Percentiles rank a stretch among this genome's conserved stretches.
These are phyloP conservation scores for Temnothorax nylanderi DNA, from an alignment of 1,140 invertebrate species.

Conservation along the genomic window DNA sequence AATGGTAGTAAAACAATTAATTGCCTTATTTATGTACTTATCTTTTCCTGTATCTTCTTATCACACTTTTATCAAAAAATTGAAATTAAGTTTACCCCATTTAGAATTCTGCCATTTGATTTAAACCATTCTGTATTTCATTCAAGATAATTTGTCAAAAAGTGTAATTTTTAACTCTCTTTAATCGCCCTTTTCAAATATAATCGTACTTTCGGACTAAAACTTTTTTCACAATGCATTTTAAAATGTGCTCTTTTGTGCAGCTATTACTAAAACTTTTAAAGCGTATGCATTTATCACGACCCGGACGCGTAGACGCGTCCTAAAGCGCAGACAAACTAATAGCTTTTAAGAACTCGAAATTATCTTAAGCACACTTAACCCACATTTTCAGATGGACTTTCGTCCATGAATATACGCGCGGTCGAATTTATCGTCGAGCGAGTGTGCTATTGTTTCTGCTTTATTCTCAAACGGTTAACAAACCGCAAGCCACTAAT, in stretches of 20 bases:
- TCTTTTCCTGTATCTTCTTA: not conserved
- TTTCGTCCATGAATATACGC: conserved; percentile 70
- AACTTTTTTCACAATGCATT: not conserved
- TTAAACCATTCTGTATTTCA: not conserved
- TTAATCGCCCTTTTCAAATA: conserved; percentile 6
- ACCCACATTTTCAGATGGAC: conserved; percentile 78
- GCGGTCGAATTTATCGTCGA: conserved; percentile 17
- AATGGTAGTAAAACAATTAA: not conserved
- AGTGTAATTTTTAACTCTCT: not conserved
- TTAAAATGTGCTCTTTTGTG: not conserved
- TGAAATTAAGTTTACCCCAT: not conserved
- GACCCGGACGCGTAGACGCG: not conserved
- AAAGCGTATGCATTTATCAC: conserved; percentile 17
- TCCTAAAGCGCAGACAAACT: conserved; percentile 64
- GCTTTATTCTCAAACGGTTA: conserved; percentile 72
- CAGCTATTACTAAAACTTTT: conserved; percentile 38
- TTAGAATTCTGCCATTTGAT: not conserved
- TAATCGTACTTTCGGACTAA: conserved; percentile 12
- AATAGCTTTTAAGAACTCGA: conserved; percentile 77
- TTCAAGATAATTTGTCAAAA: not conserved
- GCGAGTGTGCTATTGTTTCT: conserved; percentile 74
- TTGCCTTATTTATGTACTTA: not conserved
- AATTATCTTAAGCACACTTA: conserved; percentile 79
- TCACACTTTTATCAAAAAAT: not conserved
- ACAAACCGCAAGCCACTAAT: conserved; percentile 76